phyloP scores from a whole-genome alignment of 2,888 invertebrate species.

The Erpobdella octoculata region DNA sequence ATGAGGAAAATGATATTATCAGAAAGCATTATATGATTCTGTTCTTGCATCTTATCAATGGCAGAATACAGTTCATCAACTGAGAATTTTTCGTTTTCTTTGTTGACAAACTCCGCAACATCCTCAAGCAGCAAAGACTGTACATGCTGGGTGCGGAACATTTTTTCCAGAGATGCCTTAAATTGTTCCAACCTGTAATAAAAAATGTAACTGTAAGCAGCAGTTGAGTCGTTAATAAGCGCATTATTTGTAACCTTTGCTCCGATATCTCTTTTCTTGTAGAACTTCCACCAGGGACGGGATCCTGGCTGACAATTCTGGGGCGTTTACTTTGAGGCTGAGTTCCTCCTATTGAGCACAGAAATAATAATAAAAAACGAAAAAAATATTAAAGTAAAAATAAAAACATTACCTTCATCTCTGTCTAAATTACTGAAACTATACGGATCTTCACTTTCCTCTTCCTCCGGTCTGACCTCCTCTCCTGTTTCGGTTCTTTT shows the following conservation, averaged over 20 bases:
- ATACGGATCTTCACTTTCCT: conserved; percentile 10
- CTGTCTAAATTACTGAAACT: conserved; percentile 15
- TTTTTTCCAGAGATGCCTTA: conserved; percentile 64
- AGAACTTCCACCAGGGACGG: background rate
- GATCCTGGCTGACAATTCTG: background rate
- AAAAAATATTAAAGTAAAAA: background rate
- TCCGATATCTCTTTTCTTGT: background rate
- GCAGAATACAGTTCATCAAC: conserved; percentile 70
- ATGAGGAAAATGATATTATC: conserved; percentile 49
- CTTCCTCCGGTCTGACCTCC: background rate
- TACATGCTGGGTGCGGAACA: conserved; percentile 69
- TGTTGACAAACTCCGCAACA: conserved; percentile 63
- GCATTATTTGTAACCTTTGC: background rate
- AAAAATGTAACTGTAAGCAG: background rate
- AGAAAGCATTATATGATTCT: conserved; percentile 79
- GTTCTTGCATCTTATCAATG: conserved; percentile 72
- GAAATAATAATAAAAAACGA: background rate
- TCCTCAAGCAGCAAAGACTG: conserved; percentile 66
- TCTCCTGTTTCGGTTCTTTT: background rate
- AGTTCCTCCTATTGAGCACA: background rate
- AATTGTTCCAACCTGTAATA: conserved; percentile 61
- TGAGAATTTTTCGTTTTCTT: conserved; percentile 54
- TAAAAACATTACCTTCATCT: background rate
- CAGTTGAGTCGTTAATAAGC: background rate
- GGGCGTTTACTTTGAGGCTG: background rate